Conservation (phyloP, 2,888 invertebrate genomes). For the Plebejus argus region DNA sequence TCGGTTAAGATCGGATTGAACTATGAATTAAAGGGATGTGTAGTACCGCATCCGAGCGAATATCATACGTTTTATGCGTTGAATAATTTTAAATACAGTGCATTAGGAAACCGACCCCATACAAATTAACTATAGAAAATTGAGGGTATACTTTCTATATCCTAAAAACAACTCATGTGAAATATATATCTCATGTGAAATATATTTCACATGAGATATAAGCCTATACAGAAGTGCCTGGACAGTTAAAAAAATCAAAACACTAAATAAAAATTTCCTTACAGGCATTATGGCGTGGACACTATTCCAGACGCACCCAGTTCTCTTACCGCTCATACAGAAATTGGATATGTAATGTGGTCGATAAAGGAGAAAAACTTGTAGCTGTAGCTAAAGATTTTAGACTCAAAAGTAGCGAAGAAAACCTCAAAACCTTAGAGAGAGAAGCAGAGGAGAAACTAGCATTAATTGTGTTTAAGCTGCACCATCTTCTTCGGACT, state of each 20-base stretch:
- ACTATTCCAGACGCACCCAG: constrained; percentile 63
- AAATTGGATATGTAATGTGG: constrained; percentile 65
- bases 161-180: no score
- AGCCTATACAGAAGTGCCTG: no score
- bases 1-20: constrained; percentile 26
- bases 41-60: constrained; percentile 33
- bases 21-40: neutral
- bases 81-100: neutral
- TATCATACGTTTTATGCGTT: neutral
- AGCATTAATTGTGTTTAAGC: constrained; percentile 71
- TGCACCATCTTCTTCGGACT: constrained; percentile 70
- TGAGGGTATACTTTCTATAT: neutral
- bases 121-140: neutral
- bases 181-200: neutral
- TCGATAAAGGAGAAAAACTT: constrained; percentile 62
- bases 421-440: constrained; percentile 66
- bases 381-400: constrained; percentile 70
- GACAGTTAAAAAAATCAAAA: no score
- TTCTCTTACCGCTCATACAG: constrained; percentile 70
- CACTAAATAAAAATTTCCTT: constrained; percentile 33
- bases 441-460: constrained; percentile 73
- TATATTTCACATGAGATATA: neutral
- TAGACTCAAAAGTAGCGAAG: constrained; percentile 65
- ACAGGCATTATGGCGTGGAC: constrained; percentile 70
- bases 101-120: neutral